Evolutionary conservation across 2,113 vertebrate species (phyloP).

Genomic region (Colius striatus): DNA sequence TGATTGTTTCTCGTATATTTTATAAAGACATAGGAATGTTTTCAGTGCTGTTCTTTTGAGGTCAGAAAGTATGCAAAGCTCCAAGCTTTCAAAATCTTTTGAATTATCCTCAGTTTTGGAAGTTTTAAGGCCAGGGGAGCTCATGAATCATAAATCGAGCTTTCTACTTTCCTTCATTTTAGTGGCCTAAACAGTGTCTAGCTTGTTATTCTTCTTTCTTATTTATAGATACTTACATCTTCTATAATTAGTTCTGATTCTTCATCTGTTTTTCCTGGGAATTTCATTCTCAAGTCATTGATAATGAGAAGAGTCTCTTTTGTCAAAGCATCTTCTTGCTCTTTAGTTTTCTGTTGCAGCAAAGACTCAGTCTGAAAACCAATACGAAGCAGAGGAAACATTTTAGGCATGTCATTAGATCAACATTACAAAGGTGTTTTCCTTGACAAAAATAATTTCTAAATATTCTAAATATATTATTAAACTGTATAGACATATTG

Average conservation of each 20-base stretch:
- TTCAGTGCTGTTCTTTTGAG: not conserved
- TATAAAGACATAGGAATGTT: conserved; percentile 30
- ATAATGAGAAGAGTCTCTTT: conserved; percentile 89
- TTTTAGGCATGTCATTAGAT: conserved; percentile 35
- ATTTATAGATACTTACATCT: conserved; percentile 82
- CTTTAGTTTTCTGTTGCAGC: conserved; percentile 87
- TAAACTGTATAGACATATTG: not conserved
- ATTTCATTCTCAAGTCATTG: conserved; percentile 91
- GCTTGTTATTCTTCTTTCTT: not conserved
- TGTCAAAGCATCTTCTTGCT: conserved; percentile 90
- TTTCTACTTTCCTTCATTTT: conserved; percentile 13
- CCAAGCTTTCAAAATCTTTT: conserved; percentile 11
- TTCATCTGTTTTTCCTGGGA: conserved; percentile 93
- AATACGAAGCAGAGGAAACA: conserved; percentile 54
- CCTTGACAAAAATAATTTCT: conserved; percentile 42
- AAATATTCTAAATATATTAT: not conserved
- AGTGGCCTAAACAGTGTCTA: not conserved
- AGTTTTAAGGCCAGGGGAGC: not conserved
- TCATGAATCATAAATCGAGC: conserved; percentile 18
- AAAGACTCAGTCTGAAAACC: conserved; percentile 85
- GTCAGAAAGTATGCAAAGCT: conserved; percentile 1
- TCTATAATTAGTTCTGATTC: conserved; percentile 92
- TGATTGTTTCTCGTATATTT: conserved; percentile 30
- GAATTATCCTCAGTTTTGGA: not conserved
- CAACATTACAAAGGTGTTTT: conserved; percentile 47